Evolutionary conservation across 2,888 invertebrate genomes (phyloP), one percentile per base, ranked within the genome.

Genomic region (Drosophila siamana): DNA sequence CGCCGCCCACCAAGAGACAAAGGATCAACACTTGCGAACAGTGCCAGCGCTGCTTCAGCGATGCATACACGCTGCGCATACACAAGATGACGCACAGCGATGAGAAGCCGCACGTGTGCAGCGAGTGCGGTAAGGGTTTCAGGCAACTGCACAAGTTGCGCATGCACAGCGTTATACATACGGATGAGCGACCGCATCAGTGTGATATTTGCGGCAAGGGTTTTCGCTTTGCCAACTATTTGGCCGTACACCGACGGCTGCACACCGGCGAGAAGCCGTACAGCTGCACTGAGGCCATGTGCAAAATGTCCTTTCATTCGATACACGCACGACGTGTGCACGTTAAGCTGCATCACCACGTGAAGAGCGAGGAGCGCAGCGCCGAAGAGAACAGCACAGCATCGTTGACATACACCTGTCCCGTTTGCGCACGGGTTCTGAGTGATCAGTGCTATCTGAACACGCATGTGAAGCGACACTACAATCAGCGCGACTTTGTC

Each of bases 261-360:
- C 90, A 90, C 30, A 89, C 91, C 0, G 91, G 90, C 0, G 90
- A 91, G 44, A 89, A 89, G 13, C 91, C 91, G 0, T 91, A 91
- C 43, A 46, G 48, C 5, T 90, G 90, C 55, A 28, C 33, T 0
- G 28, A 13, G 28, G 54, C 71, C 3, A 59, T 62, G 16, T 89
- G 84, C 43, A 24, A 24, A 24, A 43, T 66, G 61, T 60, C 51
- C 67, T 88, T 88, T 24, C 82, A 84, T 46, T 90, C 86, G 8
- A 64, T 87, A 13, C 88, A 86, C 9, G 76, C 80, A 6, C 85
- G 74, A 33, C 91, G 66, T 16, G 77, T 69, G 38, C 77, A 75
- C 72, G 61, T 46, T 1, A 79, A 78, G 59, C 62, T 69, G 24
- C 74, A 65, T 2, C 85, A 86, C 57, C 33, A 33, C n/a, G 26